Evolutionary conservation across 2,113 vertebrate genomes (phyloP).

Genomic region (Sterna hirundo): DNA sequence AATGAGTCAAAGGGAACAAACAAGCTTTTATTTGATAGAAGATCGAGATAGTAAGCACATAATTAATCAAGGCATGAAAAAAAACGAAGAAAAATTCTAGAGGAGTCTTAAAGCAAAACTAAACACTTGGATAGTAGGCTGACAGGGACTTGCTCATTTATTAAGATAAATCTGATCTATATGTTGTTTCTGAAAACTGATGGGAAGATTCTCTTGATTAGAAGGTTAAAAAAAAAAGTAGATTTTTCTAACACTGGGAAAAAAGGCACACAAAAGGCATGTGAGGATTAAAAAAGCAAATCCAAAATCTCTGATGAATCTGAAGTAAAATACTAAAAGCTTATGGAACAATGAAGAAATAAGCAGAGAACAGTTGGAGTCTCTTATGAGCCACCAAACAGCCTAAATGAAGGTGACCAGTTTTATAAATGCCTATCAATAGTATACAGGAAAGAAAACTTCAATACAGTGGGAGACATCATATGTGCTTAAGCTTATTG

Average conservation of each 20-base stretch:
- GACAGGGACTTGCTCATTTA: not conserved
- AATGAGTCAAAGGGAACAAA: not conserved
- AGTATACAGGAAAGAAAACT: not conserved
- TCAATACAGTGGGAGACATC: not conserved
- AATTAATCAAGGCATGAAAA: not conserved
- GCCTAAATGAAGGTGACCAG: not conserved
- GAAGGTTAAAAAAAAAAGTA: not conserved
- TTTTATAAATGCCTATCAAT: not conserved
- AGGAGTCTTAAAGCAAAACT: not conserved
- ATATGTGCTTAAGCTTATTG: not conserved
- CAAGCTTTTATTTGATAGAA: not conserved
- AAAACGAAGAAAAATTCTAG: not conserved
- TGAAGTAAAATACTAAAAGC: not conserved
- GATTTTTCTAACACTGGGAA: not conserved
- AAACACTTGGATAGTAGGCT: not conserved
- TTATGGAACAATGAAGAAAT: not conserved
- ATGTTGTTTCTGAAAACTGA: not conserved
- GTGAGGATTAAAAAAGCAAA: not conserved
- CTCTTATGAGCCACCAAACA: not conserved
- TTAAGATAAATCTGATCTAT: not conserved
- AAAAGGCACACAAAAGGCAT: accelerated
- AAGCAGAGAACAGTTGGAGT: not conserved
- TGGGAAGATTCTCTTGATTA: not conserved
- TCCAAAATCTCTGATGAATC: not conserved
- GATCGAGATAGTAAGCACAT: not conserved